Evolutionary conservation across 2,797 vertebrate species (phyloP).

Genomic region (Characodon lateralis): DNA sequence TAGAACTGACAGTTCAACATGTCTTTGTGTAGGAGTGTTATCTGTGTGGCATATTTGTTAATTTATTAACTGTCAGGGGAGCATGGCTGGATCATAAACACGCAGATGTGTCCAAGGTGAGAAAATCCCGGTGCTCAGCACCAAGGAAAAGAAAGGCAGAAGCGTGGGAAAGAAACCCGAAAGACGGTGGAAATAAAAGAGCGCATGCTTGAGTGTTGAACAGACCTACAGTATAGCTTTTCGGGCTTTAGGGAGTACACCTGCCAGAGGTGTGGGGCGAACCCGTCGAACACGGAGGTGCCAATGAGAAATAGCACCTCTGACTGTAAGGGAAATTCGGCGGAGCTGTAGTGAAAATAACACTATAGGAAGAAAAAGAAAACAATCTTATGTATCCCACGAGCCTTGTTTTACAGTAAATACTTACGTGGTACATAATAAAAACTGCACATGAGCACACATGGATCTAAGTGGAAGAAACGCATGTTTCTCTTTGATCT

Average conservation of each 20-base stretch:
- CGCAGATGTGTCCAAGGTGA: slow-evolving; percentile 54
- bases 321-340: slow-evolving; percentile 3
- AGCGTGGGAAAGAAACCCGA: slow-evolving; percentile 61
- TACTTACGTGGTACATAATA: slow-evolving; percentile 36
- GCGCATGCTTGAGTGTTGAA: slow-evolving; percentile 13
- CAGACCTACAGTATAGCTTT: slow-evolving; percentile 19
- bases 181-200: slow-evolving; percentile 23
- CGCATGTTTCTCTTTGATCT: slow-evolving; percentile 47
- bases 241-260: slow-evolving; percentile 50
- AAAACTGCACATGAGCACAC: slow-evolving; percentile 41
- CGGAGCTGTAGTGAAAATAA: slow-evolving; percentile 14
- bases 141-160: slow-evolving; percentile 36
- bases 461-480: slow-evolving; percentile 27
- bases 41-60: slow-evolving; percentile 32
- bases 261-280: slow-evolving; percentile 54
- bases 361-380: slow-evolving; percentile 11
- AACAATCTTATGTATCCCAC: slow-evolving; percentile 23
- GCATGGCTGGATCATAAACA: slow-evolving; percentile 41
- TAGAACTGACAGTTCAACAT: not conserved
- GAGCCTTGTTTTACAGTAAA: slow-evolving; percentile 24
- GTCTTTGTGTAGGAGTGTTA: slow-evolving; percentile 41
- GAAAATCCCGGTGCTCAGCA: slow-evolving; percentile 62
- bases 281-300: slow-evolving; percentile 12
- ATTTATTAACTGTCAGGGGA: slow-evolving; percentile 54
- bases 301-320: slow-evolving; percentile 12